Evolutionary conservation across 2,113 vertebrate species (phyloP), one percentile per base, ranked within the genome.

Genomic region (Rafetus swinhoei): DNA sequence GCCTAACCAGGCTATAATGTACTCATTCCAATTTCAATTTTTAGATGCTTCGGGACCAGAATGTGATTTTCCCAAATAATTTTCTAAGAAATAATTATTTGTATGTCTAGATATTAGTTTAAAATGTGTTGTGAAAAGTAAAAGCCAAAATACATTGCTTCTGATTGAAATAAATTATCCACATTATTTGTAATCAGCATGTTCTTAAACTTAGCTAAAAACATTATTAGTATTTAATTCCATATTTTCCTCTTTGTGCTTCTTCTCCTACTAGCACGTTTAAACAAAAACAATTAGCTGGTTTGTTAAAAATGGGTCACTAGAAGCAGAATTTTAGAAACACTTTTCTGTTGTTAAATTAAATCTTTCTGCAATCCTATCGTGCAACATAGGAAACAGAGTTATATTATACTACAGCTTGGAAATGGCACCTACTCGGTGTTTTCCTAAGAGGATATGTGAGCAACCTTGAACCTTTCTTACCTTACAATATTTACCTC

Each of bases 401-500:
- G 35, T 24, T 74, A 39, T 15, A 45, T 45, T 45, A 45, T 45
- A 45, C 35, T 45, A 45, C 35, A 45, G 19, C 9, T 35, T 45
- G 45, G 35, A 35, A 11, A 74, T 45, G 72, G n/a, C 72, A 45
- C 21, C 72, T 45, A 35, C 35, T 21, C 24, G 35, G 21, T 74
- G 35, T 45, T 74, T 45, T 74, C 35, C n/a, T 74, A 35, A 24
- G 19, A 74, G 72, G 35, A 74, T 35, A 39, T 19, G 35, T 1
- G 52, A 91, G 86, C 54, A 96, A 86, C 54, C 85, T 72, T 24
- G 92, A 90, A 92, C 91, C 84, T 84, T 62, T 55, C 45, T 45
- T 45, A 92, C 55, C 65, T 85, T 53, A 86, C 35, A 87, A 83
- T 87, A 84, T 91, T 95, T 95, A 90, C 86, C 85, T 93, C 86